Conservation (phyloP, 2,113 vertebrate genomes). For the Chloebia gouldiae region DNA sequence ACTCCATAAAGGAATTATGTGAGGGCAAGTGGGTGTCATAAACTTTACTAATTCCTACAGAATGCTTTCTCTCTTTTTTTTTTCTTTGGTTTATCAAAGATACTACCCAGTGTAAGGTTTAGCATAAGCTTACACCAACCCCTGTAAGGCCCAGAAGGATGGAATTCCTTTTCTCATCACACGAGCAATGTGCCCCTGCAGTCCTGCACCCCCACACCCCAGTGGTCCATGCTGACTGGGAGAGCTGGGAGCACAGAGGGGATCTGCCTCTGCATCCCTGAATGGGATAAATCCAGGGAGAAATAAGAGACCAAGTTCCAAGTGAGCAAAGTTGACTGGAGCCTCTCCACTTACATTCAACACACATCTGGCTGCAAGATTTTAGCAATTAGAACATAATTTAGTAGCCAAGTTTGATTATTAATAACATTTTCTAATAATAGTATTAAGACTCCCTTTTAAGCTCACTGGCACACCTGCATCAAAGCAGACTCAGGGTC, state of each 20-base stretch:
- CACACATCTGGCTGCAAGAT: not conserved
- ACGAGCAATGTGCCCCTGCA: accelerated
- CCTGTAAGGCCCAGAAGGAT: accelerated
- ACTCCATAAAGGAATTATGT: not conserved
- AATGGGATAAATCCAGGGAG: accelerated
- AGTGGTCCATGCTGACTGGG: not conserved
- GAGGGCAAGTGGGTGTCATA: not conserved
- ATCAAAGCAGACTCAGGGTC: not conserved
- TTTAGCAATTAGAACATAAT: not conserved
- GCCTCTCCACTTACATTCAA: not conserved
- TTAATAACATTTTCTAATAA: not conserved
- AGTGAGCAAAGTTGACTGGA: accelerated
- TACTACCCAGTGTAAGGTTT: accelerated
- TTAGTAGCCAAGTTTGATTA: not conserved
- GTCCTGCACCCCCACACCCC: not conserved
- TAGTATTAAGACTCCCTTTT: not conserved
- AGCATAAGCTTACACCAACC: not conserved
- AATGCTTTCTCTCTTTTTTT: not conserved
- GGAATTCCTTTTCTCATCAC: not conserved
- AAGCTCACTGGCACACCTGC: not conserved
- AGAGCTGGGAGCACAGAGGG: accelerated
- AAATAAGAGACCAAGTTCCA: not conserved
- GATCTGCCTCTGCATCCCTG: not conserved
- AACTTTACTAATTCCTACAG: not conserved
- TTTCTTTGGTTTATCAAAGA: not conserved